These are phyloP conservation scores for Pangasius larnaudii DNA, from an alignment of 2,797 vertebrate species.

Conservation along the genomic window DNA sequence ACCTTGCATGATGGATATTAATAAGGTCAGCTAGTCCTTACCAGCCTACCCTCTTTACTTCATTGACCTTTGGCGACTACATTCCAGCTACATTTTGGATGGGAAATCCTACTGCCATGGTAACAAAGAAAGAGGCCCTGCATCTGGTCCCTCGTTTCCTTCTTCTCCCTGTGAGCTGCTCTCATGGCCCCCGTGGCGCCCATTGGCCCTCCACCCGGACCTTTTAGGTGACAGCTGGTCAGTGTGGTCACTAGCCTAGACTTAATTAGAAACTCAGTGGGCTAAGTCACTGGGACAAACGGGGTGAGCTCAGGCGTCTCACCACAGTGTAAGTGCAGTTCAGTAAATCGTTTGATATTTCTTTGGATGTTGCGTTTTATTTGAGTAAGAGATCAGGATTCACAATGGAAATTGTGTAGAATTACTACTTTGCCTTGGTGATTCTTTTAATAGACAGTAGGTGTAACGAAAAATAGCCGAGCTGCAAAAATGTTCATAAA, in stretches of 20 bases:
- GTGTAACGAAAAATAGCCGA: neutral
- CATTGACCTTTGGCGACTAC: slow-evolving; percentile 47
- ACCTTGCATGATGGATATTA: slow-evolving; percentile 41
- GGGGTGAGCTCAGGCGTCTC: slow-evolving; percentile 6
- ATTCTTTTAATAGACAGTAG: too few species aligned
- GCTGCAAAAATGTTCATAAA: neutral
- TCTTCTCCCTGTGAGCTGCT: slow-evolving; percentile 55
- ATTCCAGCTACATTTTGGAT: slow-evolving; percentile 66
- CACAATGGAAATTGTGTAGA: neutral
- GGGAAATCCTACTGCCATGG: slow-evolving; percentile 54
- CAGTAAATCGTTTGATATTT: slow-evolving; percentile 4
- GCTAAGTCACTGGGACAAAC: slow-evolving; percentile 33
- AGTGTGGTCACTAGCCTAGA: slow-evolving; percentile 66
- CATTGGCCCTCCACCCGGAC: slow-evolving; percentile 58
- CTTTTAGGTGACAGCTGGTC: slow-evolving; percentile 75
- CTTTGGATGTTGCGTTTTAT: neutral
- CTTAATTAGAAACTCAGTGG: slow-evolving; percentile 58
- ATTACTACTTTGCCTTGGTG: neutral
- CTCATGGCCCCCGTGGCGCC: slow-evolving; percentile 57
- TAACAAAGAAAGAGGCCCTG: slow-evolving; percentile 50
- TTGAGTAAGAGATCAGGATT: neutral
- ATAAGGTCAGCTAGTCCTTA: slow-evolving; percentile 49
- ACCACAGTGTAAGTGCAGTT: slow-evolving; percentile 17
- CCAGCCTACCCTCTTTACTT: slow-evolving; percentile 35
- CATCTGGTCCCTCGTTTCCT: slow-evolving; percentile 67